phyloP scores from a whole-genome alignment of 2,888 invertebrate species.

The Lepidocyrtinus sp. region DNA sequence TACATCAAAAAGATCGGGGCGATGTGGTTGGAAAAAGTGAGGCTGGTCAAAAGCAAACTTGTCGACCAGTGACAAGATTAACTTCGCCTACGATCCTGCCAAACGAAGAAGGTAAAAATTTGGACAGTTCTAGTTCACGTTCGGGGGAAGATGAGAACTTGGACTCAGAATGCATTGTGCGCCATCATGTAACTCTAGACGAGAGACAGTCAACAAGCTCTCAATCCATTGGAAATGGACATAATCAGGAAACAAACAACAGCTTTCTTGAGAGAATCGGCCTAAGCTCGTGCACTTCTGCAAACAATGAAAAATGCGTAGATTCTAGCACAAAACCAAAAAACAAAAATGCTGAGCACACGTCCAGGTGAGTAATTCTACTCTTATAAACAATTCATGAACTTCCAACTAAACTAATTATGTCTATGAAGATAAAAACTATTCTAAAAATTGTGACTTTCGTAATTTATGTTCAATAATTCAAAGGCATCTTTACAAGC shows the following conservation, averaged over 20 bases:
- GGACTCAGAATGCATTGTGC: background rate
- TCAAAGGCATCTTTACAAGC: background rate
- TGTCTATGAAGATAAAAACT: background rate
- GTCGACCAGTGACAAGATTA: conserved; percentile 23
- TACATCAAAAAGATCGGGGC: conserved; percentile 55
- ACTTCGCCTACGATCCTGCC: conserved; percentile 22
- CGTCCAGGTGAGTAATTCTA: conserved; percentile 16
- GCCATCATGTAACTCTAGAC: conserved; percentile 9
- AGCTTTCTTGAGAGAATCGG: conserved; percentile 45
- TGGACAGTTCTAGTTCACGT: background rate
- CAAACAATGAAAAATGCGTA: conserved; percentile 26
- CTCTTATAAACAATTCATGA: background rate
- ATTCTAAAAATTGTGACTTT: background rate
- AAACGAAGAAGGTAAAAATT: conserved; percentile 17
- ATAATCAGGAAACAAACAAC: conserved; percentile 13
- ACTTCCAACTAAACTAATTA: background rate
- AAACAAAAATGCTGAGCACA: conserved; percentile 17
- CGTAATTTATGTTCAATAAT: background rate
- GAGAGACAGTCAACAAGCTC: conserved; percentile 24
- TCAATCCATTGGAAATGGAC: conserved; percentile 13
- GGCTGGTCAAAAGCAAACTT: conserved; percentile 27
- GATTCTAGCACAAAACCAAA: conserved; percentile 4
- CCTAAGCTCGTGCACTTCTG: conserved; percentile 47
- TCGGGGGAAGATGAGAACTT: conserved; percentile 21
- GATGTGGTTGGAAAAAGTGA: conserved; percentile 42